Percentiles rank a stretch among this genome's conserved stretches.
Conservation (phyloP, 2,888 invertebrate species). For the Phengaris alcon region DNA sequence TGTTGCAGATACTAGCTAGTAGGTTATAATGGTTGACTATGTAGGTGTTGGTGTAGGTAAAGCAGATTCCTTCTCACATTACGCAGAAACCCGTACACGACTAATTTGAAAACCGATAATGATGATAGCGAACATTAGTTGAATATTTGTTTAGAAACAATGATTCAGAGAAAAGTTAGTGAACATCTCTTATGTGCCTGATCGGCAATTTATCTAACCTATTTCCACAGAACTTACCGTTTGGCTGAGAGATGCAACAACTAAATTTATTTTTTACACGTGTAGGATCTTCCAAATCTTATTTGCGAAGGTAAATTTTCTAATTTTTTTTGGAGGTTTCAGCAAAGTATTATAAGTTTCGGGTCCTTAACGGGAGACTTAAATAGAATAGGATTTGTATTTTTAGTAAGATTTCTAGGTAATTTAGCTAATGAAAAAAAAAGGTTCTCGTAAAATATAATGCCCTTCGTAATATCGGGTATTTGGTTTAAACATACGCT, state of each 20-base stretch:
- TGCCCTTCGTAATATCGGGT: too few relatives aligned
- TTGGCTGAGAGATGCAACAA: not conserved
- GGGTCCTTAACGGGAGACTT: too few relatives aligned
- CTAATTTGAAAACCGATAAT: not conserved
- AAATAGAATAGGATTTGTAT: too few relatives aligned
- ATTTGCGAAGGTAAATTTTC: not conserved
- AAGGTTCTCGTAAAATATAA: too few relatives aligned
- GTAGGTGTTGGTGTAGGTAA: too few relatives aligned
- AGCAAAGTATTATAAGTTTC: not conserved
- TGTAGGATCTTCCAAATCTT: not conserved
- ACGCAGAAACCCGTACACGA: too few relatives aligned
- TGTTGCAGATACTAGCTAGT: too few relatives aligned
- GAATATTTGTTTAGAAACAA: not conserved
- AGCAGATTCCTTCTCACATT: too few relatives aligned
- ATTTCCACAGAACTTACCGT: not conserved
- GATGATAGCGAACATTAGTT: not conserved
- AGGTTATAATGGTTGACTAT: too few relatives aligned
- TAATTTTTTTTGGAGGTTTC: not conserved
- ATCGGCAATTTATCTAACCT: conserved; percentile 1
- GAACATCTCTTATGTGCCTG: not conserved
- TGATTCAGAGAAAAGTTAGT: not conserved
- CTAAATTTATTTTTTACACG: conserved; percentile 7
- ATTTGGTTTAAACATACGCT: too few relatives aligned
- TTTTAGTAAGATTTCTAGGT: too few relatives aligned
- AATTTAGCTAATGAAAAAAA: too few relatives aligned